These are phyloP conservation scores for Muscicapa striata DNA, from an alignment of 2,797 vertebrate genomes.

Conservation along the genomic window DNA sequence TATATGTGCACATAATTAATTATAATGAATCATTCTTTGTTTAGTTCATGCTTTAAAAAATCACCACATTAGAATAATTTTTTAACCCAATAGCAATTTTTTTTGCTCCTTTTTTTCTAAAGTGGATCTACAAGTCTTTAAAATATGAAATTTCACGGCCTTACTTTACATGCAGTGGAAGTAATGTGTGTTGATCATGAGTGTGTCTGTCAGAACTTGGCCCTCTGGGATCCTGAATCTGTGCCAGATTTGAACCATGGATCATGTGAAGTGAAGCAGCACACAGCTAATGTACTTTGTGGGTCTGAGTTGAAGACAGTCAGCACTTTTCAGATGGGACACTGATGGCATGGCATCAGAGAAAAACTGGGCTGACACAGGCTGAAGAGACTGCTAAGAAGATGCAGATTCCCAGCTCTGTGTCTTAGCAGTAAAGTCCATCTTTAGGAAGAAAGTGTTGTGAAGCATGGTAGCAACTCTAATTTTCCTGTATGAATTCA, in stretches of 20 bases:
- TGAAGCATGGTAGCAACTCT: fast-evolving
- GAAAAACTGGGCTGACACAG: not conserved
- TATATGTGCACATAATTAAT: slow-evolving; percentile 60
- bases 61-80: not conserved
- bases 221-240: not conserved
- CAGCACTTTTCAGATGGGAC: not conserved
- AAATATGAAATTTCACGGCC: not conserved
- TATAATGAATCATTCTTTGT: slow-evolving; percentile 24
- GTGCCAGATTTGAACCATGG: not conserved
- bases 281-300: fast-evolving
- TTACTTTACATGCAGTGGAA: not conserved
- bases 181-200: not conserved
- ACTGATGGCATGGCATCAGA: not conserved
- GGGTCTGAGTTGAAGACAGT: not conserved
- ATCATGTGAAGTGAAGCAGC: not conserved
- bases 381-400: not conserved
- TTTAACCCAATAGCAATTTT: not conserved
- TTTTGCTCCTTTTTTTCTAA: not conserved
- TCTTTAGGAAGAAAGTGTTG: not conserved
- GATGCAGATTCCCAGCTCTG: not conserved
- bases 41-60: not conserved
- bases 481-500: not conserved
- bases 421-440: not conserved
- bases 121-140: not conserved
- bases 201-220: not conserved